phyloP scores from a whole-genome alignment of 2,888 invertebrate species.

The Koerneria pararmatus region DNA sequence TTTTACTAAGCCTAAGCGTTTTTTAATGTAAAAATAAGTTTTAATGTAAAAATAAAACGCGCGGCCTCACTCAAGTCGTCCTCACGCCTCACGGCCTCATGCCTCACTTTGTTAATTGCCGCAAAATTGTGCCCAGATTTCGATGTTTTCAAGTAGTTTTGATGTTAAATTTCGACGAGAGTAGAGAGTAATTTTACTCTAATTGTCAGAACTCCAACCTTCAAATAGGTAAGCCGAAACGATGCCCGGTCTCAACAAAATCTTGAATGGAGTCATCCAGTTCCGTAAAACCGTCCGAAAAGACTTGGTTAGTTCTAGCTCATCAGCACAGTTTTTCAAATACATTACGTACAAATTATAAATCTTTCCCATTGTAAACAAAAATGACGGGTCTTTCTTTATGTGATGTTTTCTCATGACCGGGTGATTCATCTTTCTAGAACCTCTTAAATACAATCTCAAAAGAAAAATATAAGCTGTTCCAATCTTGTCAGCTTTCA shows the following conservation, averaged over 20 bases:
- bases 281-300: conserved; percentile 52
- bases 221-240: too few relatives aligned
- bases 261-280: conserved; percentile 51
- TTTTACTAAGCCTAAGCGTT: too few relatives aligned
- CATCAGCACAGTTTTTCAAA: neutral
- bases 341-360: too few relatives aligned
- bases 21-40: too few relatives aligned
- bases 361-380: too few relatives aligned
- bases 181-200: too few relatives aligned
- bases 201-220: conserved; percentile 11
- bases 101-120: too few relatives aligned
- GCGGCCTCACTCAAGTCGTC: too few relatives aligned
- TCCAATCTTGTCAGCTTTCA: neutral
- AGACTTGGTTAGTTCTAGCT: conserved; percentile 39
- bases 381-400: too few relatives aligned
- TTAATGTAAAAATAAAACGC: too few relatives aligned
- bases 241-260: conserved; percentile 46
- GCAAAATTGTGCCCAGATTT: neutral
- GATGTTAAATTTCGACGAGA: too few relatives aligned
- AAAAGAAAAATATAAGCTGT: neutral
- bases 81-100: too few relatives aligned
- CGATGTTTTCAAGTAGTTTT: neutral
- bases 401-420: neutral
- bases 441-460: neutral
- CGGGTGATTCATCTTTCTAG: neutral